A percentile compares a stretch with the other conserved stretches of the same genome.
Evolutionary conservation across 35 echinoderm and acorn worm species (phyloP).

Genomic region (Ophiothrix spiculata): DNA sequence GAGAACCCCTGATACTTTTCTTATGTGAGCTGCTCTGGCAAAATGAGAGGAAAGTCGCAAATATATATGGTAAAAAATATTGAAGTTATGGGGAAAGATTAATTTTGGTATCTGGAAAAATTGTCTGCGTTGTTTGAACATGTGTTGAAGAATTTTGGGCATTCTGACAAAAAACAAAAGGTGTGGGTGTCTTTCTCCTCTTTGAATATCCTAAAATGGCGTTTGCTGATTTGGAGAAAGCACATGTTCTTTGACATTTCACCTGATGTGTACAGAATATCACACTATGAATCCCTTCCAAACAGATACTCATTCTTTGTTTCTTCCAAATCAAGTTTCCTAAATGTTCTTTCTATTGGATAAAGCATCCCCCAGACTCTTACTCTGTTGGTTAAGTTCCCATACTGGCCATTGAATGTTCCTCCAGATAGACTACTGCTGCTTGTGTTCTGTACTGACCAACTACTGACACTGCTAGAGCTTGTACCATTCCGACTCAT

Average conservation of each 20-base stretch:
- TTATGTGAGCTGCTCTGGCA: no score
- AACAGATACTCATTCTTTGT: conserved; percentile 61
- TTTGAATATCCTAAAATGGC: conserved; percentile 82
- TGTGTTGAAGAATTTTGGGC: no score
- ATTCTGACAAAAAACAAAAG: no score
- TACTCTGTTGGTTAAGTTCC: conserved; percentile 91
- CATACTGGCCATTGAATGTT: conserved; percentile 78
- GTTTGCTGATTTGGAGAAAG: conserved; percentile 69
- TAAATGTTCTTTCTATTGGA: conserved; percentile 64
- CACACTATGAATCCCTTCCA: conserved; percentile 69
- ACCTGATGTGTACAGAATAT: conserved; percentile 53
- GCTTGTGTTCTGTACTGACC: conserved; percentile 53
- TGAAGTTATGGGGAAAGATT: no score
- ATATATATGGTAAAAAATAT: no score
- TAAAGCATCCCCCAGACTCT: conserved; percentile 68
- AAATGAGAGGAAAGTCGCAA: no score
- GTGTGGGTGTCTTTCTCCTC: no score
- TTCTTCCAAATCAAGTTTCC: conserved; percentile 19
- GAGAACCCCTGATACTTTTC: no score
- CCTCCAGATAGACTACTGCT: conserved; percentile 68
- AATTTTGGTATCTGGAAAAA: no score
- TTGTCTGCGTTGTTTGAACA: no score
- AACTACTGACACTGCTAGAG: not conserved
- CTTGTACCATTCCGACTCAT: conserved; percentile 44
- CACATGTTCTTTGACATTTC: no score